Evolutionary conservation across 1,140 invertebrate species (phyloP).

Genomic region (Cryptotermes secundus): DNA sequence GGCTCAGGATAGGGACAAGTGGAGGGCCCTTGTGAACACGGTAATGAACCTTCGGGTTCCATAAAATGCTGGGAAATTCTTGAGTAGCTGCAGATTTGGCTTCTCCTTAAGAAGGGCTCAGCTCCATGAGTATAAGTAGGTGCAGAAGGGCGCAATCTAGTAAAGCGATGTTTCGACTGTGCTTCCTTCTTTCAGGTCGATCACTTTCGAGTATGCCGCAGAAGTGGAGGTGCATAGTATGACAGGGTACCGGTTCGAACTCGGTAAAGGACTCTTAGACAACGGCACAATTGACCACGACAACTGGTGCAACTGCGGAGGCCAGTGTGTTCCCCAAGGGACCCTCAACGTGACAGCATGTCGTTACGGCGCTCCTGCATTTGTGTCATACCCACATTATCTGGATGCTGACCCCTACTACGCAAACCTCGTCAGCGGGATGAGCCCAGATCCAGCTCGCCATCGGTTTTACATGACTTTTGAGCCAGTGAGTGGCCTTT

Average conservation of each 20-base stretch:
- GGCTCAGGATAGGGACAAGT: no score
- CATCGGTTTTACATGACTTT: slow-evolving; percentile 70
- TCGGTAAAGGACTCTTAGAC: slow-evolving; percentile 61
- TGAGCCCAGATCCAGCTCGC: slow-evolving; percentile 65
- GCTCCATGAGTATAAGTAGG: no score
- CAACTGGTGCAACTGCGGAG: slow-evolving; percentile 56
- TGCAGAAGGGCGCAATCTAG: no score
- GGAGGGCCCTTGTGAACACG: no score
- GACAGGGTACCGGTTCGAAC: slow-evolving; percentile 59
- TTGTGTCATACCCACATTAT: slow-evolving; percentile 85
- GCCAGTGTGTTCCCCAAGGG: slow-evolving; percentile 53
- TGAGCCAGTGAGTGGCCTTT: slow-evolving; percentile 63
- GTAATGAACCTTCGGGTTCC: no score
- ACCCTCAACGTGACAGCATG: slow-evolving; percentile 68
- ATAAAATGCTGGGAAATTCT: no score
- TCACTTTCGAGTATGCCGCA: slow-evolving; percentile 43
- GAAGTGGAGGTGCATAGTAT: slow-evolving; percentile 51
- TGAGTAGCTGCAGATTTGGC: no score
- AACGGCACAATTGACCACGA: slow-evolving; percentile 65
- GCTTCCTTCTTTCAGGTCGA: not conserved
- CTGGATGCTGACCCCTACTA: slow-evolving; percentile 73
- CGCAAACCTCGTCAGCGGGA: slow-evolving; percentile 60
- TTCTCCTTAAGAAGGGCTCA: no score
- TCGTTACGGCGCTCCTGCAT: slow-evolving; percentile 73
- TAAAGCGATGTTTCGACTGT: no score